phyloP scores from a whole-genome alignment of 2,888 invertebrate genomes.

The Brachyptera putata region DNA sequence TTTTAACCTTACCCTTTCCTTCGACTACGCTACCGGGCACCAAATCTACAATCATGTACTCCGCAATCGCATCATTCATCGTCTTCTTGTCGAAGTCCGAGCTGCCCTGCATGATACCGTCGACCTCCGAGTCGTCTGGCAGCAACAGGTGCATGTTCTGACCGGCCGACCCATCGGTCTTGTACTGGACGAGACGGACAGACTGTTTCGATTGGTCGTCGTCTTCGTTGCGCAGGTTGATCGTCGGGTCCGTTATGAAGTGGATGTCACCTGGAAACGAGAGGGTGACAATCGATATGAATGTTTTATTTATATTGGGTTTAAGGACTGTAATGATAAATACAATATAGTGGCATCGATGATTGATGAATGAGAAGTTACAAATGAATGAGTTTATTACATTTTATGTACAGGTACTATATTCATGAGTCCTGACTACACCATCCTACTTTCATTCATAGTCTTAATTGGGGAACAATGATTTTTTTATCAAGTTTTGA shows the following conservation, averaged over 20 bases:
- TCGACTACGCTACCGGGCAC: conserved; percentile 48
- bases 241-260: conserved; percentile 44
- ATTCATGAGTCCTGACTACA: no score
- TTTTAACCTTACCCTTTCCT: conserved; percentile 40
- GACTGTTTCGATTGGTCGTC: conserved; percentile 37
- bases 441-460: no score
- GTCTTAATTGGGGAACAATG: no score
- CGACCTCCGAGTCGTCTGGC: not conserved
- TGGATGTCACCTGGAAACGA: conserved; percentile 40
- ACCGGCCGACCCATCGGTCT: not conserved
- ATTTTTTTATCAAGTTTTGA: no score
- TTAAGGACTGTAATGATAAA: no score
- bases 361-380: no score
- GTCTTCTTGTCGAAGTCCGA: conserved; percentile 41
- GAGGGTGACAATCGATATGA: no score
- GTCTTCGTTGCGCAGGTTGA: conserved; percentile 41
- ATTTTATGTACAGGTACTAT: no score
- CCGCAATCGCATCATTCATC: conserved; percentile 47
- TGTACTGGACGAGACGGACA: not conserved
- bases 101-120: not conserved
- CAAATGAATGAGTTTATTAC: no score
- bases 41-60: conserved; percentile 48
- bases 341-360: no score
- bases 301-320: no score
- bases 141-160: not conserved